These are phyloP conservation scores for Paratrypauchen microcephalus DNA, from an alignment of 2,797 vertebrate genomes.

Conservation along the genomic window DNA sequence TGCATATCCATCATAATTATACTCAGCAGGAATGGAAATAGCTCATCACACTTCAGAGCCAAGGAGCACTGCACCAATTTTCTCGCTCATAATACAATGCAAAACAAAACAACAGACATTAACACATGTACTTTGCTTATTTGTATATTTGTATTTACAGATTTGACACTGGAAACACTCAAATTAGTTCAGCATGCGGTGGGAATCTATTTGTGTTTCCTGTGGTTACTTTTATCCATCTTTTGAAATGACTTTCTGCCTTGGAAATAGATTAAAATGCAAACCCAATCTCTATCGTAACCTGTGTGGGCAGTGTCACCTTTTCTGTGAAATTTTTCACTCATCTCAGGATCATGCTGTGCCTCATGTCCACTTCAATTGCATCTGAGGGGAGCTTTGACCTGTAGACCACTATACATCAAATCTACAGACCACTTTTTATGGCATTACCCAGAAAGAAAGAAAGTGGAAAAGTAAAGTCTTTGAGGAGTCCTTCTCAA, in stretches of 20 bases:
- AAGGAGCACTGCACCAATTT: conserved; percentile 48
- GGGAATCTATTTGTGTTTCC: conserved; percentile 24
- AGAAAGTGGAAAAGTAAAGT: background rate
- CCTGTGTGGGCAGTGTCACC: conserved; percentile 32
- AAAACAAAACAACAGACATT: conserved; percentile 41
- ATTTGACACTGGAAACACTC: conserved; percentile 36
- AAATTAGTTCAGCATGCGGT: conserved; percentile 23
- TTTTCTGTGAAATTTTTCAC: conserved; percentile 52
- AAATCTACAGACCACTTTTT: conserved; percentile 27
- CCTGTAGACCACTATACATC: conserved; percentile 33
- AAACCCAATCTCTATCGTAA: conserved; percentile 33
- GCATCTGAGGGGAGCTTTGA: conserved; percentile 40
- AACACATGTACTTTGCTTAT: conserved; percentile 46
- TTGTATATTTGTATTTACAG: conserved; percentile 41
- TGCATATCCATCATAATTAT: conserved; percentile 73
- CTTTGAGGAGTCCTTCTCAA: background rate
- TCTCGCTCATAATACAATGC: conserved; percentile 35
- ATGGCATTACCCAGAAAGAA: background rate
- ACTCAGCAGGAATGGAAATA: conserved; percentile 66
- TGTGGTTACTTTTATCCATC: conserved; percentile 21
- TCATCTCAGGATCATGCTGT: conserved; percentile 36
- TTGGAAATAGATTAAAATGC: conserved; percentile 27
- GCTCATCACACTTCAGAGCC: conserved; percentile 53
- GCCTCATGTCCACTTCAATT: conserved; percentile 44
- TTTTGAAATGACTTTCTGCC: conserved; percentile 16